Evolutionary conservation across 2,888 invertebrate species (phyloP).

Genomic region (Lagria hirta): DNA sequence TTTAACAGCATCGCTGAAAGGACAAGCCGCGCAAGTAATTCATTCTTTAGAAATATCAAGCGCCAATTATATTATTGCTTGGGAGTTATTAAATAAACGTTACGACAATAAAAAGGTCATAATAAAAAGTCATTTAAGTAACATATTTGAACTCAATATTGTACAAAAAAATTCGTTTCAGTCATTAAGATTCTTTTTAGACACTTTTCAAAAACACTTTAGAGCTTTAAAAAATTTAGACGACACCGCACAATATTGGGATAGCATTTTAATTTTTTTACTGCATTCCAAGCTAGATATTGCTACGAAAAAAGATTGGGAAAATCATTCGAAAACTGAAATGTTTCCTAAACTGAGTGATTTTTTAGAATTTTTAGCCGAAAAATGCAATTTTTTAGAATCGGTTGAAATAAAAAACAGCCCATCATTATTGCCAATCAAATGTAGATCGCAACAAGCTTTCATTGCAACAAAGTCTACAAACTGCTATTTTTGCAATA

Average conservation of each 20-base stretch:
- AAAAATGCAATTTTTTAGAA: neutral
- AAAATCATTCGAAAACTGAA: neutral
- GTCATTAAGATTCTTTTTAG: neutral
- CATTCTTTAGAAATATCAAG: conserved; percentile 16
- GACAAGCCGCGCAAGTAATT: conserved; percentile 24
- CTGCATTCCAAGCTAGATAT: neutral
- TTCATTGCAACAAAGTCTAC: neutral
- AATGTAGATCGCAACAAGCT: neutral
- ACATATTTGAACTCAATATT: conserved; percentile 7
- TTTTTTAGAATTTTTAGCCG: neutral
- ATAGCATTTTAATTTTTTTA: neutral
- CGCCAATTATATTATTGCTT: conserved; percentile 20
- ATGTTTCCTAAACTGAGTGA: neutral
- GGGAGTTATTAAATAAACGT: conserved; percentile 12
- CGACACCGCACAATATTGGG: neutral
- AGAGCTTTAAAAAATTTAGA: neutral
- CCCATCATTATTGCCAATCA: neutral
- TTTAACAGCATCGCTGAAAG: conserved; percentile 16
- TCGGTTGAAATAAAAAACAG: neutral
- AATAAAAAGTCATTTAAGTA: no score
- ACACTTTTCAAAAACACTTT: neutral
- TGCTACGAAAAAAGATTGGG: neutral
- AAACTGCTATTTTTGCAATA: neutral
- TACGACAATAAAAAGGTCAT: conserved; percentile 23
- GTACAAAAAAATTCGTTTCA: neutral